Percentiles rank a stretch among this genome's conserved stretches.
Conservation (phyloP, 2,888 invertebrate genomes). For the Athripsodes cinereus region DNA sequence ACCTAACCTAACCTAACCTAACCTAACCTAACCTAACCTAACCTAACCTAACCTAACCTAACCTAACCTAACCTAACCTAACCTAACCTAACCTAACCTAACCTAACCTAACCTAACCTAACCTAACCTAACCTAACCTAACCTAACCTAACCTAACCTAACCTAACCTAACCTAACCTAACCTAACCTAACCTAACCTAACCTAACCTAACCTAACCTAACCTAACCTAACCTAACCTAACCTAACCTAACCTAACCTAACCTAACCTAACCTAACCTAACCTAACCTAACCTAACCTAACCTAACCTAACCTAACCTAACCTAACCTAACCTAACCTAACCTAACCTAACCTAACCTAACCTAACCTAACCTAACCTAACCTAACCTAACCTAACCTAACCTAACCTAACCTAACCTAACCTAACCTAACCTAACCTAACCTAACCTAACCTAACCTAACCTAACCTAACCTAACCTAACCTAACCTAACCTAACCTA, state of each 20-base stretch:
- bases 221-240: conserved; percentile 13
- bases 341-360: conserved; percentile 15
- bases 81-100: conserved; percentile 2
- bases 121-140: conserved; percentile 2
- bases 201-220: conserved; percentile 4
- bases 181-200: conserved; percentile 2
- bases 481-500: conserved; percentile 22
- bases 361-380: conserved; percentile 13
- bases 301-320: conserved; percentile 12
- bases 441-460: conserved; percentile 25
- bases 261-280: conserved; percentile 13
- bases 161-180: conserved; percentile 2
- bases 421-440: conserved; percentile 21
- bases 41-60: conserved; percentile 2
- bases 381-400: conserved; percentile 15
- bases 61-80: conserved; percentile 2
- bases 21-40: conserved; percentile 2
- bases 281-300: conserved; percentile 10
- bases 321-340: conserved; percentile 14
- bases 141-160: conserved; percentile 2
- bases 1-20: conserved; percentile 2
- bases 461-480: conserved; percentile 19
- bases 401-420: conserved; percentile 12
- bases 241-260: conserved; percentile 13
- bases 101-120: conserved; percentile 2